Conservation (phyloP, 2,113 vertebrate species). For the Mobula hypostoma region DNA sequence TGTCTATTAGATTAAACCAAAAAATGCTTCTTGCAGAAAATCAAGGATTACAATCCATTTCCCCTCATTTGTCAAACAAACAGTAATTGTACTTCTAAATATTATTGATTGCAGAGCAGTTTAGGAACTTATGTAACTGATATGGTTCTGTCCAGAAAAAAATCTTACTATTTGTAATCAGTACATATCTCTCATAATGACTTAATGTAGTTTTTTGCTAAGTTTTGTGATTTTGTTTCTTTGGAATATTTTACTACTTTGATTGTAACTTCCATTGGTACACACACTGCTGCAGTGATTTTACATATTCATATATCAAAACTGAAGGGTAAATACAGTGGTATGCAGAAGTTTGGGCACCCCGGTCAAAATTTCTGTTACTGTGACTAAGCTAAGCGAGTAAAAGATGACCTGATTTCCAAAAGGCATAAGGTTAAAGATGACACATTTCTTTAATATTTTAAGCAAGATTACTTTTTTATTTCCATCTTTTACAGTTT, state of each 20-base stretch:
- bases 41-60: not conserved
- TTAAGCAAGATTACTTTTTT: too few species aligned
- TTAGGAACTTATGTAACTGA: not conserved
- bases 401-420: too few species aligned
- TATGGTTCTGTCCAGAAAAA: not conserved
- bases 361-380: too few species aligned
- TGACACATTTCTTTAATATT: too few species aligned
- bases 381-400: too few species aligned
- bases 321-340: not conserved
- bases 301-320: not conserved
- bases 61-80: not conserved
- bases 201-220: not conserved
- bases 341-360: too few species aligned
- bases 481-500: too few species aligned
- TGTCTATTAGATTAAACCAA: too few species aligned
- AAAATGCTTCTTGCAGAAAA: too few species aligned
- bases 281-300: not conserved
- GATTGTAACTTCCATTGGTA: not conserved
- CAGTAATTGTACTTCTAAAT: not conserved
- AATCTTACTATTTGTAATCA: not conserved
- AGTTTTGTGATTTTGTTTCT: not conserved
- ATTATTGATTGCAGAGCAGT: too few species aligned
- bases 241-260: not conserved
- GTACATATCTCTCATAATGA: not conserved
- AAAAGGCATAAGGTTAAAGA: too few species aligned